Evolutionary conservation across 1,140 invertebrate species (phyloP), one percentile per base, ranked within the genome.

Genomic region (Muscidifurax raptorellus): DNA sequence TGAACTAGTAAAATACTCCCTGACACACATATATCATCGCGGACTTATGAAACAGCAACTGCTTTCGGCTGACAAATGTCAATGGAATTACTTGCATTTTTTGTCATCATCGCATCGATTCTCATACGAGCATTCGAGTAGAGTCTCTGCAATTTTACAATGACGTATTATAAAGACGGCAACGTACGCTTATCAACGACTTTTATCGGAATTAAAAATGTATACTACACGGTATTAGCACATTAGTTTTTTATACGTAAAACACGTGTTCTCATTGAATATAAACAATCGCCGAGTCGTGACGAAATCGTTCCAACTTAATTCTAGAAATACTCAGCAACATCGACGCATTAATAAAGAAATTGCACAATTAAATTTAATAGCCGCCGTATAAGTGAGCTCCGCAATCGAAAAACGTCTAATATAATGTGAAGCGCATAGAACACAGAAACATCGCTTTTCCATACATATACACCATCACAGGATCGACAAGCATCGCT

Each of bases 311-410:
- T 67, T 67, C 7, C 1, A 13, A 28, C 15, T 78, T 36, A 78
- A 64, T 64, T 22, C 25, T n/a, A 28, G 9, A 18, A 30, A 64
- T 4, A 9, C n/a, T 27, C 27, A 79, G 22, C 27, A 7, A 7
- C 28, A 12, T 32, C 12, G 9, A 1, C 0, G 22, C 5, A 64
- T 22, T n/a, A 40, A 40, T 79, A 67, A 67, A 36, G 59, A 40
- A 27, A 80, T 69, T 80, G 25, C 32, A 80, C 27, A 64, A 80
- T 69, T 80, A 80, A 80, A 40, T 27, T 67, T 25, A 36, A 79
- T 13, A 66, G 28, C 10, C 27, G 47, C n/a, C 22, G 13, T 2
- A 44, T 2, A 2, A 47, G 13, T 1, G 32, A 1, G 18, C 15
- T 13, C 10, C 0, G n/a, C 47, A 18, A 52, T 52, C 47, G 47